Percentiles rank a stretch among this genome's conserved stretches.
These are phyloP conservation scores for Siniperca obscura DNA, from an alignment of 2,797 vertebrate species.

Conservation along the genomic window DNA sequence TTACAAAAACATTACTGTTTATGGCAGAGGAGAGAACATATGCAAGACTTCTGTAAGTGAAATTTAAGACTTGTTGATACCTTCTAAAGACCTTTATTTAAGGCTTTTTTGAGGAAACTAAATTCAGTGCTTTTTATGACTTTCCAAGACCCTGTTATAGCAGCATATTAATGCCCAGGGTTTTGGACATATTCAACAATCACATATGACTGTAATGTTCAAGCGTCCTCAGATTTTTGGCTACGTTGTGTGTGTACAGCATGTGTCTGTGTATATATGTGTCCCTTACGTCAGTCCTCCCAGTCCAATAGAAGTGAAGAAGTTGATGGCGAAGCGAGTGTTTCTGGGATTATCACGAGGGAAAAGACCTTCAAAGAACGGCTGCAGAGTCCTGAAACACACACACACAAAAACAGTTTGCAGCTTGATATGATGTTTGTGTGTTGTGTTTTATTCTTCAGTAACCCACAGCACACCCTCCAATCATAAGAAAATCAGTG, in stretches of 20 bases:
- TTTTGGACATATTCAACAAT: not conserved
- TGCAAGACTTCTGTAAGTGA: no score
- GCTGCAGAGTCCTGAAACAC: slow-evolving; percentile 87
- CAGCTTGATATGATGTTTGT: not conserved
- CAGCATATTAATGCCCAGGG: not conserved
- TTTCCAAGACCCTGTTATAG: not conserved
- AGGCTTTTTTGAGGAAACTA: not conserved
- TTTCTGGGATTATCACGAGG: slow-evolving; percentile 98
- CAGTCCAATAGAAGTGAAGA: slow-evolving; percentile 98
- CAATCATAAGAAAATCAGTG: not conserved
- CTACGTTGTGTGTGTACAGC: not conserved
- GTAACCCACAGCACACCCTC: not conserved
- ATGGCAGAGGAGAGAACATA: no score
- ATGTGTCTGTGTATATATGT: not conserved
- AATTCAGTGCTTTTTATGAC: not conserved
- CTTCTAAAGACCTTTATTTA: no score
- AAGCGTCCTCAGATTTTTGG: not conserved
- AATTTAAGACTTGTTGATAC: no score
- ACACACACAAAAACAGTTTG: slow-evolving; percentile 3
- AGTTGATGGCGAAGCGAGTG: slow-evolving; percentile 98
- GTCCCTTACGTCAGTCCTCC: slow-evolving; percentile 95
- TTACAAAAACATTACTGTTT: no score
- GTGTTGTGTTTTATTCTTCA: not conserved
- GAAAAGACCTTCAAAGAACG: slow-evolving; percentile 95
- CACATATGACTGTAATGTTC: not conserved